Evolutionary conservation across 2,797 vertebrate species (phyloP), one percentile per base, ranked within the genome.

Genomic region (Salmo trutta): DNA sequence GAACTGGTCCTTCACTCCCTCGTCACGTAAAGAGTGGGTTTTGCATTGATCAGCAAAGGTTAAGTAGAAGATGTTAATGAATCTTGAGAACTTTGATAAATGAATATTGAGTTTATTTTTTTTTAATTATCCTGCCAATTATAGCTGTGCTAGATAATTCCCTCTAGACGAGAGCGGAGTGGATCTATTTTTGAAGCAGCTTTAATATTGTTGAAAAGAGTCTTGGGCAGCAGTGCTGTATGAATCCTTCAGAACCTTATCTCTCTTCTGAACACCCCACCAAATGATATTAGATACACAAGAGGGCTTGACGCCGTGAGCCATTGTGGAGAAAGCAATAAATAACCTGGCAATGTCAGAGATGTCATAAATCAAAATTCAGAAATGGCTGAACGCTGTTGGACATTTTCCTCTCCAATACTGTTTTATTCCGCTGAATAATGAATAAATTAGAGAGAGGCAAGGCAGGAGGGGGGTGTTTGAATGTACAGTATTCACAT

Each of bases 61-160:
- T 79, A 82, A 83, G 73, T 82, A 78, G 90, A 89, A 86, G 86
- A 47, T 47, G 10, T 47, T 47, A 10, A 47, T 47, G 41, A 47
- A 47, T 14, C 41, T 10, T 47, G 41, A 79, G 78, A 88, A 83
- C 79, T 79, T 75, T 82, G 83, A 85, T 80, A 85, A 53, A 67
- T 86, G 85, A 91, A 88, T 91, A 92, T 93, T 83, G 89, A 93
- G 92, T 92, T 84, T 69, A 36, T 81, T 79, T 31, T 3, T 54
- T 71, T 62, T 0, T 1, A 33, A 47, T 67, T 80, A 82, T 87
- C 84, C 82, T 90, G 84, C 84, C 88, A 91, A 90, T 90, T 91
- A 90, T 82, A 78, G 65, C 77, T 68, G 41, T 33, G 15, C 70
- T 76, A 82, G 78, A 87, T 92, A 85, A 91, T 91, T 90, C 88